Evolutionary conservation across 2,888 invertebrate genomes (phyloP), one percentile per base, ranked within the genome.

Genomic region (Ormyrus labotus): DNA sequence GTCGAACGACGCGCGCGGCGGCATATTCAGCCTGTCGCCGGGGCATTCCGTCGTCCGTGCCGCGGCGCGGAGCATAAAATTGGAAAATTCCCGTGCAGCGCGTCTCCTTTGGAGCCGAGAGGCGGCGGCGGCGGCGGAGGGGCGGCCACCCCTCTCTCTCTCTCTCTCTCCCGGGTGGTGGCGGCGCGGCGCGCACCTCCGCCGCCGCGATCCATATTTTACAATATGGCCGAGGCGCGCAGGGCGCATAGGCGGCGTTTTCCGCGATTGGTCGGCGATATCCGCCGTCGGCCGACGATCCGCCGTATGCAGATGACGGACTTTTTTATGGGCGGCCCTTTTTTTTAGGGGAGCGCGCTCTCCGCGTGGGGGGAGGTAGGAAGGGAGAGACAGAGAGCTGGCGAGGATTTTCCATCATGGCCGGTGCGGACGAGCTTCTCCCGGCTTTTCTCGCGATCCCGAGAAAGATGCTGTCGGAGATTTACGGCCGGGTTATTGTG

Each of bases 181-280:
- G 19, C 19, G 19, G 19, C 19, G 19, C 19, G 19, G 81, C 70
- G 78, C 81, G 82, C 70, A 83, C 78, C 82, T 83, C 79, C 83
- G 82, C 84, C 84, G 86, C 84, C 87, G 87, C 89, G 89, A 90
- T 90, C 90, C 90, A 90, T 90, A 90, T 90, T 90, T 90, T 90
- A 90, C 89, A 90, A 90, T 89, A 90, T 90, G 89, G 89, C 89
- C 88, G 87, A 19, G 82, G 81, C 82, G 82, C 79, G 19, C 19
- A 19, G 19, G 19, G 19, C 19, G 19, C 70, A 60, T 60, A 88
- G 88, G 87, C 89, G 89, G 87, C 87, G 87, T 88, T 78, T 77
- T 50, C 86, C 87, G 58, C 58, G 6, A n/a, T 58, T 58, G 58
- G 58, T 58, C 58, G 58, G n/a, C 11, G 19, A 19, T 19, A 19